Percentiles rank a stretch among this genome's conserved stretches.
Conservation (phyloP, 2,797 vertebrate genomes). For the Triplophysa yarkandensis region DNA sequence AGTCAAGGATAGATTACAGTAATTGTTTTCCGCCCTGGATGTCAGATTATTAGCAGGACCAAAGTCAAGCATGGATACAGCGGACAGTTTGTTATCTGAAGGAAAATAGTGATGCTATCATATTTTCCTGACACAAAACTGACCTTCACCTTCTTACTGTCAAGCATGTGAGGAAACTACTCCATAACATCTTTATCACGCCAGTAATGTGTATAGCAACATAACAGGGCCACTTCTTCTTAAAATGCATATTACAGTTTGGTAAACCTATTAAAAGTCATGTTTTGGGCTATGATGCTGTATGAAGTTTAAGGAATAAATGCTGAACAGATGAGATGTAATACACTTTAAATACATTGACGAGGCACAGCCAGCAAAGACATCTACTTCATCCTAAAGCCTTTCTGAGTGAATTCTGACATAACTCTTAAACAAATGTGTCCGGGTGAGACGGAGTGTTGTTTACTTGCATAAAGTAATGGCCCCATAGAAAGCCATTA, state of each 20-base stretch:
- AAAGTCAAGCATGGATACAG: constrained; percentile 40
- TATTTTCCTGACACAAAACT: constrained; percentile 43
- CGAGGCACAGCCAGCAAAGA: not conserved
- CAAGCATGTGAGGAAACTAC: constrained; percentile 32
- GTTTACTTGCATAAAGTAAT: constrained; percentile 40
- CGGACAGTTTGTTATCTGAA: constrained; percentile 38
- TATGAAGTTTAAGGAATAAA: constrained; percentile 3
- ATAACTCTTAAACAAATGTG: constrained; percentile 42
- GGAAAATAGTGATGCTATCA: constrained; percentile 46
- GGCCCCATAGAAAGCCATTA: constrained; percentile 49
- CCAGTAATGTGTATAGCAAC: not conserved
- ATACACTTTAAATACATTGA: constrained; percentile 28
- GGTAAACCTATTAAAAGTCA: not conserved
- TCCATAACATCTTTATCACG: constrained; percentile 26
- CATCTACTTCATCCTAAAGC: constrained; percentile 41
- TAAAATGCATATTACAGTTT: constrained; percentile 7
- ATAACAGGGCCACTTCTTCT: not conserved
- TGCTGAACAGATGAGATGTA: constrained; percentile 26
- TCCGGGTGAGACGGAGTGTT: constrained; percentile 37
- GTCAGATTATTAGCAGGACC: constrained; percentile 43
- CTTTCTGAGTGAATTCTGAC: constrained; percentile 35
- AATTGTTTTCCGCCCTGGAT: constrained; percentile 50
- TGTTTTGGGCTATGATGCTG: not conserved
- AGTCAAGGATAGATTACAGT: constrained; percentile 54
- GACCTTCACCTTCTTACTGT: constrained; percentile 47